Percentiles rank a stretch among this genome's conserved stretches.
These are phyloP conservation scores for Arge pagana DNA, from an alignment of 2,888 invertebrate species.

Conservation along the genomic window DNA sequence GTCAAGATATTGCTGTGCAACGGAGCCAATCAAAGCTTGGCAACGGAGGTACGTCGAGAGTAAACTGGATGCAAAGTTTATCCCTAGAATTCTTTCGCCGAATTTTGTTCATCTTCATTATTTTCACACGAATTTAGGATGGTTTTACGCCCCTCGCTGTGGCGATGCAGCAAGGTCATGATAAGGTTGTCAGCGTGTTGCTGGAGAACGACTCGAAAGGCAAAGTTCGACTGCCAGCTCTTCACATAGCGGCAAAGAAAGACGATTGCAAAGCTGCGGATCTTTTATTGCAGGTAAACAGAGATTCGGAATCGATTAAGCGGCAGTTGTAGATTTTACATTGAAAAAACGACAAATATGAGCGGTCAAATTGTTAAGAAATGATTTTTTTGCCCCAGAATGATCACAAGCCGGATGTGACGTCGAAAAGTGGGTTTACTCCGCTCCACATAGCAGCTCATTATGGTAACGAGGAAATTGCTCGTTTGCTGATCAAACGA, in stretches of 20 bases:
- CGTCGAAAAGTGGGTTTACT: constrained; percentile 97
- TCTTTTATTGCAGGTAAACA: constrained; percentile 76
- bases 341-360: neutral
- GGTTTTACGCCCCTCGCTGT: constrained; percentile 98
- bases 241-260: constrained; percentile 98
- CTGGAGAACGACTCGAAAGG: constrained; percentile 96
- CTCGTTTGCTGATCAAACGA: constrained; percentile 82
- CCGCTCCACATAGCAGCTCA: constrained; percentile 98
- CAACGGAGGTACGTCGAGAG: constrained; percentile 90
- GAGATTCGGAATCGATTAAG: constrained; percentile 7
- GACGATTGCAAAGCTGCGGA: constrained; percentile 97
- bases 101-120: too few relatives aligned
- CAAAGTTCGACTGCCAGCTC: constrained; percentile 92
- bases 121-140: constrained; percentile 75
- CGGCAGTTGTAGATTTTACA: neutral
- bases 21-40: constrained; percentile 94
- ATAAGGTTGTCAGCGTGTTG: constrained; percentile 93
- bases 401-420: constrained; percentile 95
- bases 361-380: constrained; percentile 10
- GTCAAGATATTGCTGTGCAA: constrained; percentile 89
- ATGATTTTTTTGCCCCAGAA: constrained; percentile 63
- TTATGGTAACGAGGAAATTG: constrained; percentile 96
- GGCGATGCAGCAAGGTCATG: constrained; percentile 98
- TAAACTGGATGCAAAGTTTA: too few relatives aligned
- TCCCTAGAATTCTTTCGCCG: too few relatives aligned